These are phyloP conservation scores for Dichetophora obliterata DNA, from an alignment of 2,888 invertebrate genomes.

Conservation along the genomic window DNA sequence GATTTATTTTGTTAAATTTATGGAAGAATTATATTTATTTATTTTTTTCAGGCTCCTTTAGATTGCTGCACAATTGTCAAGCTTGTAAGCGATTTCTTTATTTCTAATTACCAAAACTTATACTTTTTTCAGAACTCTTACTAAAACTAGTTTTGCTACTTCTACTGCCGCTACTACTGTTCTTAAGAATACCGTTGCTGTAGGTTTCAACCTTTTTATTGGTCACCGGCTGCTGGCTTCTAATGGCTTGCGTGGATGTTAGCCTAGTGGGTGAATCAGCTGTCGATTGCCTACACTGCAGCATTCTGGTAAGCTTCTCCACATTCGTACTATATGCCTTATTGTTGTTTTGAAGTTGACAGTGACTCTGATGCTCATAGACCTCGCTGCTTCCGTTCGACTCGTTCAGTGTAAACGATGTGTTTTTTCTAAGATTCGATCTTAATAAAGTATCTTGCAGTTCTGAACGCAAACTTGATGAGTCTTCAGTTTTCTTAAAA, in stretches of 20 bases:
- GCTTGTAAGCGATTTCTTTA: neutral
- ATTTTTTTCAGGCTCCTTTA: too few relatives aligned
- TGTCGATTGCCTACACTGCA: conserved; percentile 48
- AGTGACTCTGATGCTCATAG: conserved; percentile 51
- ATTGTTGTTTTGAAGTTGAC: conserved; percentile 44
- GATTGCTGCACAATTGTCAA: too few relatives aligned
- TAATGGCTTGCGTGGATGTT: neutral
- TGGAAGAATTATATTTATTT: too few relatives aligned
- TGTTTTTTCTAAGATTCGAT: conserved; percentile 78
- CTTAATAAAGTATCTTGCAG: conserved; percentile 81
- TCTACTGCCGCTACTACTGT: conserved; percentile 59
- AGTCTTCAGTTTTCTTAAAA: neutral
- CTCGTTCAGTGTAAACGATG: neutral
- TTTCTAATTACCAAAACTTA: conserved; percentile 66
- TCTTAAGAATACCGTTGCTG: conserved; percentile 72
- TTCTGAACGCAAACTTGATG: conserved; percentile 79
- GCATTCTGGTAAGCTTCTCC: conserved; percentile 52
- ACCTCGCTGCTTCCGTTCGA: conserved; percentile 68
- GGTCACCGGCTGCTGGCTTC: neutral
- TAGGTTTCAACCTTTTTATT: conserved; percentile 39
- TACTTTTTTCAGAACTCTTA: conserved; percentile 63
- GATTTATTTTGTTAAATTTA: too few relatives aligned
- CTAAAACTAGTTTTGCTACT: conserved; percentile 51
- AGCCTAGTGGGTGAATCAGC: neutral
- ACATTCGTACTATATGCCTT: conserved; percentile 49